These are phyloP conservation scores for Synaphobranchus kaupii DNA, from an alignment of 2,797 vertebrate species.

Conservation along the genomic window DNA sequence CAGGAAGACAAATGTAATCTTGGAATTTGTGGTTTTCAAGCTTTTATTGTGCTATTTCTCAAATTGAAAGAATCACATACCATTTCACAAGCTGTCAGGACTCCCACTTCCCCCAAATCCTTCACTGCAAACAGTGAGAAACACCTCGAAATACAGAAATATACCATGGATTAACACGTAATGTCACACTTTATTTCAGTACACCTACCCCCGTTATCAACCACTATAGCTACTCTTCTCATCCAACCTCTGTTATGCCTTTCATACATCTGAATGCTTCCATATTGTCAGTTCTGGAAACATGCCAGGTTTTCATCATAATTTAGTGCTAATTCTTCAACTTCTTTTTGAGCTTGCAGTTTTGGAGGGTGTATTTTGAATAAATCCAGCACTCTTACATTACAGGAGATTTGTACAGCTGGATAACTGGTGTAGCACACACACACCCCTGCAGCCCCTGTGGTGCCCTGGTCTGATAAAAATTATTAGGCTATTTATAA, in stretches of 20 bases:
- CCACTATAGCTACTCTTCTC: too few species aligned
- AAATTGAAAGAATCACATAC: not conserved
- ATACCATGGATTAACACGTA: not conserved
- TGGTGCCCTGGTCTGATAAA: too few species aligned
- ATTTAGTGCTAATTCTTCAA: not conserved
- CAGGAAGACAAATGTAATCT: not conserved
- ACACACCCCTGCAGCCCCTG: too few species aligned
- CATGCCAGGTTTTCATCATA: not conserved
- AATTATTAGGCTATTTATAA: too few species aligned
- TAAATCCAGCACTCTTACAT: not conserved
- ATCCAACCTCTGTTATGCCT: not conserved
- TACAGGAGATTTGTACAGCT: too few species aligned
- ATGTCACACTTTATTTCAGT: not conserved
- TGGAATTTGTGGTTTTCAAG: not conserved
- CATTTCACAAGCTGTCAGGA: not conserved
- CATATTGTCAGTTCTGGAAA: not conserved
- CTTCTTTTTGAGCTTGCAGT: not conserved
- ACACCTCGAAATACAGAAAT: not conserved
- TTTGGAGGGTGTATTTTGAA: not conserved
- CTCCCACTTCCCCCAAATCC: not conserved
- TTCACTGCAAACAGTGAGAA: not conserved
- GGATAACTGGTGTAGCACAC: too few species aligned
- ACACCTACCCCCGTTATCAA: not conserved
- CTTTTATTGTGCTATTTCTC: not conserved
- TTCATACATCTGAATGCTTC: not conserved